Evolutionary conservation across 2,113 vertebrate genomes (phyloP).

Genomic region (Tringa solitaria): DNA sequence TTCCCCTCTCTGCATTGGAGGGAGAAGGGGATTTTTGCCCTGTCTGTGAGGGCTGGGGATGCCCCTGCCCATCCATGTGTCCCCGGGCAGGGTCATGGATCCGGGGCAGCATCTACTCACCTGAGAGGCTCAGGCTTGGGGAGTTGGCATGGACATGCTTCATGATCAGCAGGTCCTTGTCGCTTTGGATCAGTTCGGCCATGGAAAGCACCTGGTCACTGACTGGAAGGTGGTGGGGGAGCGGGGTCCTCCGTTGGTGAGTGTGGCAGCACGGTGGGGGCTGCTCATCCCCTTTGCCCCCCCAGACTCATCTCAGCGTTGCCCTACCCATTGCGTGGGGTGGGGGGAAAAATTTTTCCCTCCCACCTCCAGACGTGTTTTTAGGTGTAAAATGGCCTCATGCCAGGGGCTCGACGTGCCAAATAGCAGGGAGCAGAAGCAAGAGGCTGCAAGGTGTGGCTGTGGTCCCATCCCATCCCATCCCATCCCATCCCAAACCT

Average conservation of each 20-base stretch:
- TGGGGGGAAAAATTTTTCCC: rapidly evolving
- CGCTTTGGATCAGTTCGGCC: neutral
- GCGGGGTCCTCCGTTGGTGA: rapidly evolving
- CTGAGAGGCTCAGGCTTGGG: neutral
- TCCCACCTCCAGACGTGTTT: rapidly evolving
- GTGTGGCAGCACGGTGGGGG: rapidly evolving
- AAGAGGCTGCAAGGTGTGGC: neutral
- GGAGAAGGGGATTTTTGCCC: neutral
- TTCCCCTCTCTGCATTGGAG: neutral
- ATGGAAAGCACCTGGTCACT: rapidly evolving
- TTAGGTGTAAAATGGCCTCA: neutral
- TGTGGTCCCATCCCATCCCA: neutral
- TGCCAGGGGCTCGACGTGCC: neutral
- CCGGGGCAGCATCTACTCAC: neutral
- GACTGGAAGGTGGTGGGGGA: neutral
- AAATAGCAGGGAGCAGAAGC: neutral
- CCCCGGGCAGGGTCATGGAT: rapidly evolving
- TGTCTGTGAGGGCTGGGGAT: neutral
- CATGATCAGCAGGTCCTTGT: slow-evolving; percentile 22
- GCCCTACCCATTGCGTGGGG: rapidly evolving
- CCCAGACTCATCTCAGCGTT: rapidly evolving
- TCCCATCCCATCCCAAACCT: neutral
- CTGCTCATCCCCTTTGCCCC: neutral
- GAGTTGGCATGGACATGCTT: rapidly evolving
- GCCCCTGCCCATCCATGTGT: rapidly evolving